Base-by-base conservation (phyloP, 2,888 invertebrate species). In the Gastrophysa polygoni region DNA sequence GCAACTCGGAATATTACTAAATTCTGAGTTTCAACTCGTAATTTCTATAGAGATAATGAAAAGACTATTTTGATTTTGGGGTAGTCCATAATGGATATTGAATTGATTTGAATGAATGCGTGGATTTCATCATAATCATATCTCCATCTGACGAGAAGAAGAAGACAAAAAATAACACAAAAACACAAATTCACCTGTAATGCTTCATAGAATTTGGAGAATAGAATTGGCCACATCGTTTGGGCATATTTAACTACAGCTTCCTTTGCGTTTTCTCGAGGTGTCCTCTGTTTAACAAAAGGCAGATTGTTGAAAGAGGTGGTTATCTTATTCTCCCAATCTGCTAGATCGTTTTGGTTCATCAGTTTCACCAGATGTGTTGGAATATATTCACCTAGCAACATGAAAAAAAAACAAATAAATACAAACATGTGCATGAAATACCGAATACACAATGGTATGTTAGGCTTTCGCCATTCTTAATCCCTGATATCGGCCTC, bases 191-290 rank as follows among this genome's bases (percentile, higher is more conserved):
- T 7, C 17, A 50, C 38, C 38, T 64, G 64, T n/a, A 61, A 85
- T 0, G 93, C 95, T 83, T 98, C 97, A 76, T 92, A 98, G 80
- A 96, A 96, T 76, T 94, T 87, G 0, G 96, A 96, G 81, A 98
- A 98, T 5, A 96, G 83, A 80, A 98, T 89, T 0, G 96, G 95
- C 97, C 97, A 98, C 71, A 94, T 93, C 65, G 91, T 84, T 83
- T 95, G 95, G 1, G 95, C 92, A 43, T 69, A 96, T 73, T 91
- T 89, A 0, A 96, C 95, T 56, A 98, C 90, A 77, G 96, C 95
- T 81, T 93, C 93, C 80, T 93, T 94, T 18, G 94, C 93, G 71
- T 88, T 87, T 20, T 88, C 78, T 2, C 87, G 83, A 50, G 91
- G 87, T 18, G 86, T 82, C 71, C 85, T 84, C 55, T 90, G 88